phyloP scores from a whole-genome alignment of 2,888 invertebrate species.

The Caenorhabditis doughertyi region DNA sequence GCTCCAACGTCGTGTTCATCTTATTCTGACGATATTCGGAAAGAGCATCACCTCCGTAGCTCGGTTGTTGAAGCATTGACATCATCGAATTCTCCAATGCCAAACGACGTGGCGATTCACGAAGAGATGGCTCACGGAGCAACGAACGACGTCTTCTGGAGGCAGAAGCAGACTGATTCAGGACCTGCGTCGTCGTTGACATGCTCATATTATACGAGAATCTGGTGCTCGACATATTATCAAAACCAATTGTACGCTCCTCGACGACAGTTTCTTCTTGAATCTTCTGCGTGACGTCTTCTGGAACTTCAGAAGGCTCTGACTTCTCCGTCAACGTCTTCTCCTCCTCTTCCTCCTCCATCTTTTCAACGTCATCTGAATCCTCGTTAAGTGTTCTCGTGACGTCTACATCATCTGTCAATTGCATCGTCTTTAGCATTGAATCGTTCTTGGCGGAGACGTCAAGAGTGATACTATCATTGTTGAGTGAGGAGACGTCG shows the following conservation, averaged over 20 bases:
- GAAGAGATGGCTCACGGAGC: background rate
- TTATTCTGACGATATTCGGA: conserved; percentile 17
- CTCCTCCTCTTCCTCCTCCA: background rate
- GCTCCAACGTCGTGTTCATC: background rate
- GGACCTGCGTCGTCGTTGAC: background rate
- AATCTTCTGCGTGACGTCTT: background rate
- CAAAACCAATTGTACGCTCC: background rate
- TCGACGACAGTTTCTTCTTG: too few relatives aligned
- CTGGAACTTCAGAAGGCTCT: background rate
- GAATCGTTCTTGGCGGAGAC: background rate
- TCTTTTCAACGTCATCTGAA: too few relatives aligned
- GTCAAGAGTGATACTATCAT: too few relatives aligned
- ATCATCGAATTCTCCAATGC: conserved; percentile 37
- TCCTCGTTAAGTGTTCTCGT: background rate
- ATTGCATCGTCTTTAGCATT: background rate
- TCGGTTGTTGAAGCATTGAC: background rate
- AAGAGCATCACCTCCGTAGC: background rate
- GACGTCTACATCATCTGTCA: background rate
- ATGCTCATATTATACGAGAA: background rate
- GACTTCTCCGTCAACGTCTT: background rate
- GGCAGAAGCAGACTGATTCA: background rate
- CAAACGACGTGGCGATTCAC: conserved; percentile 44
- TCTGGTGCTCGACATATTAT: background rate
- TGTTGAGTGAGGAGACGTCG: too few relatives aligned
- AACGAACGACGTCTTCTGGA: conserved; percentile 33